Base-by-base conservation (phyloP, 2,888 invertebrate genomes). In the Hypselothyrea guttata region DNA sequence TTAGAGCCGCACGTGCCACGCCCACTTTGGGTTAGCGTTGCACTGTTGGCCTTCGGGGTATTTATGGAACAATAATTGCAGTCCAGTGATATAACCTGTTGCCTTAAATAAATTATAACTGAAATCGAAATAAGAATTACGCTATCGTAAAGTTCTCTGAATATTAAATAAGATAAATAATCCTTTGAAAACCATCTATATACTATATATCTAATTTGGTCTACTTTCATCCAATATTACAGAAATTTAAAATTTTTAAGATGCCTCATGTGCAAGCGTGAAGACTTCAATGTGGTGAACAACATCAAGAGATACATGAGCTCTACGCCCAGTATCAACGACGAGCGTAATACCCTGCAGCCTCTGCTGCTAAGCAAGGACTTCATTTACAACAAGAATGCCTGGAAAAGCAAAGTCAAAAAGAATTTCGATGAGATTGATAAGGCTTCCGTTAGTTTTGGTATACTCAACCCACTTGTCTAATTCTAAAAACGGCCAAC, bases 361-460 rank as follows among this genome's bases (percentile, higher is more conserved):
- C 74, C 76, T 1, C 38, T 59, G 4, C 41, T 75, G 8, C 38
- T 61, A 1, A 53, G 63, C 12, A 73, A 68, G 63, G 73, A 75
- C 9, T 64, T 65, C 8, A 31, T 61, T 9, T 65, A 76, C 48
- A 75, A 65, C 35, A 68, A 65, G 40, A 74, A 81, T 28, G 31
- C 49, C 35, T 84, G 84, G 84, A 66, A 61, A 51, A 70, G 62
- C 44, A 82, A 84, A 67, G 60, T 75, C 1, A 82, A 82, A 67
- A 67, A 79, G 37, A 82, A 82, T 58, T 82, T 82, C 18, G 82
- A 82, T 35, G 82, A 82, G 49, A 82, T 82, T 41, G 82, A 82
- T 38, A 82, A 84, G 38, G 85, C 82, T 4, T 82, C 82, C 12
- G 82, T 84, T 49, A 82, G 84, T 42, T 82, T 82, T 63, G 85